Conservation (phyloP, 2,888 invertebrate genomes). For the Sinopyrophorus schimmeli region DNA sequence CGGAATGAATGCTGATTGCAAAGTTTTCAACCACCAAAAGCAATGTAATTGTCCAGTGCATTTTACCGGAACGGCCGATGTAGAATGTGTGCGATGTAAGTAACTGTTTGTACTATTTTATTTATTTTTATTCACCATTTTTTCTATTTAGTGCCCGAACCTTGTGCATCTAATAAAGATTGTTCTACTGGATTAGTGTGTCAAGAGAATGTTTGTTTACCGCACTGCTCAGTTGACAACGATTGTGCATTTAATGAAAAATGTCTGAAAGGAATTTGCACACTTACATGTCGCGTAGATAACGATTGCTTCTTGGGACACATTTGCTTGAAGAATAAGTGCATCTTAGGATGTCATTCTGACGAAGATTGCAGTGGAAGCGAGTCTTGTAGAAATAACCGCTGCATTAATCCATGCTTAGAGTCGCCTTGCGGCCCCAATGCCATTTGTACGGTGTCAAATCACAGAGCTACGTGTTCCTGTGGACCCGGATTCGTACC, state of each 20-base stretch:
- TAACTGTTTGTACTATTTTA: slow-evolving; percentile 31
- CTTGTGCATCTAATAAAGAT: slow-evolving; percentile 71
- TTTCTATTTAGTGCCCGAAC: slow-evolving; percentile 68
- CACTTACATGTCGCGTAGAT: slow-evolving; percentile 87
- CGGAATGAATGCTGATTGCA: slow-evolving; percentile 82
- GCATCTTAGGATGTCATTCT: slow-evolving; percentile 81
- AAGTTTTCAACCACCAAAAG: slow-evolving; percentile 70
- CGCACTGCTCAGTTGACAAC: slow-evolving; percentile 73
- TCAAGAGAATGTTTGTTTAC: slow-evolving; percentile 80
- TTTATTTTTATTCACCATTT: slow-evolving; percentile 10
- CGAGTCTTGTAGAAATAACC: slow-evolving; percentile 79
- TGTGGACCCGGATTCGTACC: slow-evolving; percentile 80
- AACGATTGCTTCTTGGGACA: slow-evolving; percentile 92
- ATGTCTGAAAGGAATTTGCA: slow-evolving; percentile 79
- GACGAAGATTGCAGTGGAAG: slow-evolving; percentile 87
- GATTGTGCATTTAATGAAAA: slow-evolving; percentile 90
- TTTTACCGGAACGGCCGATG: slow-evolving; percentile 81
- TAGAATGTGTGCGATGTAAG: slow-evolving; percentile 84
- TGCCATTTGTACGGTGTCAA: slow-evolving; percentile 76
- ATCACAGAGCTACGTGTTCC: slow-evolving; percentile 80
- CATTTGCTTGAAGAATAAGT: slow-evolving; percentile 84
- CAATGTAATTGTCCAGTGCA: slow-evolving; percentile 82
- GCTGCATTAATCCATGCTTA: slow-evolving; percentile 77
- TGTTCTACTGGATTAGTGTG: slow-evolving; percentile 76
- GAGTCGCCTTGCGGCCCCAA: slow-evolving; percentile 84